Conservation (phyloP, 2,888 invertebrate species). For the Synanthedon vespiformis region DNA sequence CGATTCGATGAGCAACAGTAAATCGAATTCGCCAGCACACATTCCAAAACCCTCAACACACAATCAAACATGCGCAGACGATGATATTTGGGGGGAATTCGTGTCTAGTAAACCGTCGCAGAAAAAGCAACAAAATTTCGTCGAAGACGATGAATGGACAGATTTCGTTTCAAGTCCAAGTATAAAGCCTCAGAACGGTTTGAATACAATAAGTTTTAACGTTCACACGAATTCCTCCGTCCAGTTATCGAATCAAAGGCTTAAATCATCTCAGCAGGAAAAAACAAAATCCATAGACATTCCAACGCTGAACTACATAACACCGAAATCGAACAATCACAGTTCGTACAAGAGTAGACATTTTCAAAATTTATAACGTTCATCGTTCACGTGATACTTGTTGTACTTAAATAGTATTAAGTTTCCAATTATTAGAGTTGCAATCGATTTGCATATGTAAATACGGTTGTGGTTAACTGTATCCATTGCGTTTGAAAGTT, state of each 20-base stretch:
- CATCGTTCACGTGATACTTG: conserved; percentile 21
- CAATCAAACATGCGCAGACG: conserved; percentile 39
- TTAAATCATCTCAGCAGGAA: neutral
- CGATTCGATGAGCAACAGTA: conserved; percentile 43
- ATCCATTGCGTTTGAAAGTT: no score
- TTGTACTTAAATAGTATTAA: conserved; percentile 36
- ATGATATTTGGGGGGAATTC: conserved; percentile 74
- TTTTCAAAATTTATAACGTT: conserved; percentile 66
- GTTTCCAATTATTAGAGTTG: no score
- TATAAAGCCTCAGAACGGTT: conserved; percentile 51
- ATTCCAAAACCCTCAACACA: conserved; percentile 21
- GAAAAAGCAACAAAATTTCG: conserved; percentile 32
- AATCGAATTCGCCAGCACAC: conserved; percentile 43
- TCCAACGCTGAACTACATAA: conserved; percentile 57
- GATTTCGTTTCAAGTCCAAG: conserved; percentile 61
- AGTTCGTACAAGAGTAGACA: conserved; percentile 52
- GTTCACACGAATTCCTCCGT: conserved; percentile 53
- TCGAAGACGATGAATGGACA: conserved; percentile 63
- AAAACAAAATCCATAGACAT: conserved; percentile 43
- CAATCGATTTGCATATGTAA: neutral
- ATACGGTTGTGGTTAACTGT: neutral
- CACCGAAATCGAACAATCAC: conserved; percentile 47
- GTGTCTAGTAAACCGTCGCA: conserved; percentile 58
- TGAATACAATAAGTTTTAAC: conserved; percentile 60
- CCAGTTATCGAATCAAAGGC: neutral